Evolutionary conservation across 1,140 invertebrate species (phyloP), one percentile per base, ranked within the genome.

Genomic region (Latrodectus geometricus): DNA sequence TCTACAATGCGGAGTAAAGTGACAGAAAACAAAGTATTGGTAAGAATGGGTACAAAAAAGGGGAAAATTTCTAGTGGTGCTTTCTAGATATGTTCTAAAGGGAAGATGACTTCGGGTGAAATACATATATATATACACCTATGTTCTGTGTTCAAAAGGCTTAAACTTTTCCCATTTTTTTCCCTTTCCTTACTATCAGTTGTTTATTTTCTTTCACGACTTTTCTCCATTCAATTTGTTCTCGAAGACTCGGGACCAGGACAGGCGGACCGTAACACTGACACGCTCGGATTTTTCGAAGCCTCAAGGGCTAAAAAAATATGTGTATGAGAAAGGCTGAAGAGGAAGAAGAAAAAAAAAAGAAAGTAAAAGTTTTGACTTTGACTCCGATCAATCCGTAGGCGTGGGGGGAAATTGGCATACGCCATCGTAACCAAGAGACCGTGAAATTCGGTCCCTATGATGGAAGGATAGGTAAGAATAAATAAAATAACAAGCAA

Each of bases 381-480:
- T 56, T 48, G 54, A 74, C 80, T 74, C 48, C 54, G 69, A 83
- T 74, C 80, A 65, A 74, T 61, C 69, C 49, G 80, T 35, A 74
- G 56, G 48, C 48, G 52, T 11, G 68, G 50, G 21, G 54, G 73
- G 54, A 74, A 83, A 83, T 83, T 83, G 80, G 70, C 70, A 66
- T 83, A 54, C 70, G 80, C 80, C 80, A 83, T 83, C 72, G 73
- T 74, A 74, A 74, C 80, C 80, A 74, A 56, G 70, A 74, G 73
- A 83, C 80, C 80, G 80, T 83, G 80, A 83, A 83, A 83, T 83
- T 83, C 80, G 80, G 49, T 15, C 52, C 49, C 79, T 72, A 48
- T 72, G 79, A 72, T 72, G 65, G 56, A 66, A 21, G 49, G 52
- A 52, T 17, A 15, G 69, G 48, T 21, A 50, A 49, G 35, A 35